These are phyloP conservation scores for Agonum fuliginosum DNA, from an alignment of 2,888 invertebrate genomes.

Conservation along the genomic window DNA sequence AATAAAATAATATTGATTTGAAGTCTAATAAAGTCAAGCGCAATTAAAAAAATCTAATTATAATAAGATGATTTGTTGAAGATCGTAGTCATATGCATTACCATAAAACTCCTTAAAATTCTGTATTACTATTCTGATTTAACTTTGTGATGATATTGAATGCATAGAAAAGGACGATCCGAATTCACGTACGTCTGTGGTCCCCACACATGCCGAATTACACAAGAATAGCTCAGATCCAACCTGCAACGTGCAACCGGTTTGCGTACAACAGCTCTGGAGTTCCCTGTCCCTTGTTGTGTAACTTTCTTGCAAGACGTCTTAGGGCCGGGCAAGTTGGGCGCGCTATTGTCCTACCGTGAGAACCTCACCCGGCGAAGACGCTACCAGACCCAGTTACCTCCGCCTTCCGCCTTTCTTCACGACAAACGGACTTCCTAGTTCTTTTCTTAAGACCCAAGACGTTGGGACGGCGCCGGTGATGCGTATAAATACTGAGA, in stretches of 20 bases:
- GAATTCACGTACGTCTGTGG: background rate
- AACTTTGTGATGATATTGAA: background rate
- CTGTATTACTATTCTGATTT: background rate
- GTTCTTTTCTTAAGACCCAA: conserved; percentile 52
- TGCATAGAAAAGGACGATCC: background rate
- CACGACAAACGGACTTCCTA: conserved; percentile 56
- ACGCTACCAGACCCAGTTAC: conserved; percentile 13
- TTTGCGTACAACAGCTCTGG: too few relatives aligned
- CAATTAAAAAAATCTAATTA: too few relatives aligned
- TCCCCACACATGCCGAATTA: conserved; percentile 4
- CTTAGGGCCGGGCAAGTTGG: background rate
- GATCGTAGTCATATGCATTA: too few relatives aligned
- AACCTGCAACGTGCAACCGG: conserved; percentile 14
- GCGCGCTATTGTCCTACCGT: conserved; percentile 48
- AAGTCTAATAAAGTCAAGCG: too few relatives aligned
- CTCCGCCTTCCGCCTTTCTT: conserved; percentile 53
- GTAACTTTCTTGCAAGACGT: conserved; percentile 57
- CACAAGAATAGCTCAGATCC: background rate
- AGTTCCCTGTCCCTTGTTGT: conserved; percentile 13
- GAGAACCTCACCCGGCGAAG: conserved; percentile 38
- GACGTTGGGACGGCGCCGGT: conserved; percentile 22
- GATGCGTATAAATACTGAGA: conserved; percentile 55
- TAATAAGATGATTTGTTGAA: too few relatives aligned
- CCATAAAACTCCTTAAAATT: too few relatives aligned
- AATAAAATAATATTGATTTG: too few relatives aligned